Conservation (phyloP, 2,888 invertebrate genomes). For the Zonitis immaculata region DNA sequence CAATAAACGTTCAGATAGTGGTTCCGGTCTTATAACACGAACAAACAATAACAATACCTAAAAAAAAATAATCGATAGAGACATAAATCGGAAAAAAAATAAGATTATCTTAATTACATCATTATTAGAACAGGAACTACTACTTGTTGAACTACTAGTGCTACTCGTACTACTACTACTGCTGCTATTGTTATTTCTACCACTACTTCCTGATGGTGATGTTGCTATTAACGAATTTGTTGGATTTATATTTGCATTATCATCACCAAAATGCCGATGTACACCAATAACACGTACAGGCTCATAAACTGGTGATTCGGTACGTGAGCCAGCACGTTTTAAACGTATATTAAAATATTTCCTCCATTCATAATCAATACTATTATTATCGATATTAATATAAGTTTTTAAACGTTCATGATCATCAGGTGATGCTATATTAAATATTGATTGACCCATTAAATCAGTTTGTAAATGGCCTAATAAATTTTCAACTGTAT, state of each 20-base stretch:
- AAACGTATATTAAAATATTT: conserved; percentile 53
- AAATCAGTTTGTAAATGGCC: conserved; percentile 86
- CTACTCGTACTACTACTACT: conserved; percentile 15
- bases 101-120: conserved; percentile 30
- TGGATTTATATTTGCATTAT: conserved; percentile 3
- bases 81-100: not conserved
- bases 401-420: conserved; percentile 66
- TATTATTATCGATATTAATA: conserved; percentile 49
- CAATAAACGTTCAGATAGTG: conserved; percentile 61
- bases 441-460: conserved; percentile 74
- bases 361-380: conserved; percentile 53
- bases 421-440: conserved; percentile 76
- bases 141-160: conserved; percentile 9
- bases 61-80: conserved; percentile 8
- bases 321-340: conserved; percentile 65
- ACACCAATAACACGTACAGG: conserved; percentile 64
- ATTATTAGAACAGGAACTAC: conserved; percentile 19
- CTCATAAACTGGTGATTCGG: conserved; percentile 68
- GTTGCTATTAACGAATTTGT: not conserved
- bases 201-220: conserved; percentile 10
- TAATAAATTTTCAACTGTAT: conserved; percentile 76
- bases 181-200: conserved; percentile 12
- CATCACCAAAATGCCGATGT: conserved; percentile 29
- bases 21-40: conserved; percentile 64
- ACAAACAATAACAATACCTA: conserved; percentile 69